phyloP scores from a whole-genome alignment of 1,140 invertebrate genomes.

The Goniozus legneri region DNA sequence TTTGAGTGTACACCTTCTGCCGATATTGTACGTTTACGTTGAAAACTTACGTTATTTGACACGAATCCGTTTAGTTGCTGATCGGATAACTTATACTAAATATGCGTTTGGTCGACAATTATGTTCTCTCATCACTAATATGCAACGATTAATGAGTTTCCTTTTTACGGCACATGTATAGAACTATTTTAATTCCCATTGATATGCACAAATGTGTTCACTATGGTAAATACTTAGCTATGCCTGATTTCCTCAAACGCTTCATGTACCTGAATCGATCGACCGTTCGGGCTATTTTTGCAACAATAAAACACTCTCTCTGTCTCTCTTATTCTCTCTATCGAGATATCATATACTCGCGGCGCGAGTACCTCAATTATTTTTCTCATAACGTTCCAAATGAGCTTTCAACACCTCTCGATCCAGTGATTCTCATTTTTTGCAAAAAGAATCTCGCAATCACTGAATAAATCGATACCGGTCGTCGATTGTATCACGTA shows the following conservation, averaged over 20 bases:
- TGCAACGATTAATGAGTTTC: conserved; percentile 60
- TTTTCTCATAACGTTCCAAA: not conserved
- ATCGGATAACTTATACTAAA: conserved; percentile 31
- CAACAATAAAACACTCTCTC: conserved; percentile 45
- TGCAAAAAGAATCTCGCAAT: too few species aligned
- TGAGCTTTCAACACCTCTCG: not conserved
- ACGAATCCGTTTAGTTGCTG: conserved; percentile 46
- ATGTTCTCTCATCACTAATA: conserved; percentile 53
- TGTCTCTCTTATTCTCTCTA: conserved; percentile 36
- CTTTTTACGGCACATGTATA: conserved; percentile 69
- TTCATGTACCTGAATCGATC: conserved; percentile 55
- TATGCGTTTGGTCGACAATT: conserved; percentile 45
- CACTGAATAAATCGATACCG: too few species aligned
- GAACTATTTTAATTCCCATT: conserved; percentile 59
- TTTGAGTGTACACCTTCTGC: conserved; percentile 48
- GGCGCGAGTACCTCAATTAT: not conserved
- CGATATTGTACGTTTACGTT: conserved; percentile 40
- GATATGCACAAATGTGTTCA: conserved; percentile 55
- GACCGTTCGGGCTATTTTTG: conserved; percentile 52
- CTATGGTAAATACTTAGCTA: conserved; percentile 55
- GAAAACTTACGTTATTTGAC: conserved; percentile 43
- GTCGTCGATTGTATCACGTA: too few species aligned
- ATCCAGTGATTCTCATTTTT: not conserved
- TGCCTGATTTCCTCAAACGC: conserved; percentile 55
- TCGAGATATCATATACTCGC: conserved; percentile 14